Conservation (phyloP, 2,113 vertebrate species). For the Pheucticus melanocephalus region DNA sequence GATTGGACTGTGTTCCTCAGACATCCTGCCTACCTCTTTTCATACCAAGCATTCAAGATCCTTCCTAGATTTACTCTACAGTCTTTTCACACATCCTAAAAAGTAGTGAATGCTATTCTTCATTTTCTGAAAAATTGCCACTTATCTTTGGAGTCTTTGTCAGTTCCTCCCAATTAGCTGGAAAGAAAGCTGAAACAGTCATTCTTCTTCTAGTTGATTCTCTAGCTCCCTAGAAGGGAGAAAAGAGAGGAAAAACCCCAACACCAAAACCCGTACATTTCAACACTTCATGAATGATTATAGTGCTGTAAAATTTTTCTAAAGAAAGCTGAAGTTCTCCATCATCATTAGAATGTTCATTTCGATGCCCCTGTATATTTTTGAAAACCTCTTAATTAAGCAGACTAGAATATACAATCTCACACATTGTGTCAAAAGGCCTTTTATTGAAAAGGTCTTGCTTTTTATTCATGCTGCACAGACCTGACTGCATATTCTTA, state of each 20-base stretch:
- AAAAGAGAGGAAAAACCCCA: background rate
- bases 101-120: background rate
- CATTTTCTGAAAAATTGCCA: background rate
- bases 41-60: background rate
- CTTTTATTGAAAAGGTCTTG: background rate
- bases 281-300: background rate
- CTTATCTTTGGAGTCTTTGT: background rate
- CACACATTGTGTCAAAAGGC: background rate
- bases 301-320: background rate
- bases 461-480: background rate
- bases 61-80: background rate
- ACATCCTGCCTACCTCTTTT: background rate
- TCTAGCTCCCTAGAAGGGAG: background rate
- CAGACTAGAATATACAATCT: background rate
- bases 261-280: background rate
- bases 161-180: background rate
- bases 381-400: background rate
- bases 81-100: background rate
- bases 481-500: background rate
- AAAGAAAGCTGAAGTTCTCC: background rate
- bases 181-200: background rate
- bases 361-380: background rate
- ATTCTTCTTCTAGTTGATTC: background rate
- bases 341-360: background rate
- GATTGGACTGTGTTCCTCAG: background rate